phyloP scores from a whole-genome alignment of 2,888 invertebrate genomes.

The Acanthopleura granulata region DNA sequence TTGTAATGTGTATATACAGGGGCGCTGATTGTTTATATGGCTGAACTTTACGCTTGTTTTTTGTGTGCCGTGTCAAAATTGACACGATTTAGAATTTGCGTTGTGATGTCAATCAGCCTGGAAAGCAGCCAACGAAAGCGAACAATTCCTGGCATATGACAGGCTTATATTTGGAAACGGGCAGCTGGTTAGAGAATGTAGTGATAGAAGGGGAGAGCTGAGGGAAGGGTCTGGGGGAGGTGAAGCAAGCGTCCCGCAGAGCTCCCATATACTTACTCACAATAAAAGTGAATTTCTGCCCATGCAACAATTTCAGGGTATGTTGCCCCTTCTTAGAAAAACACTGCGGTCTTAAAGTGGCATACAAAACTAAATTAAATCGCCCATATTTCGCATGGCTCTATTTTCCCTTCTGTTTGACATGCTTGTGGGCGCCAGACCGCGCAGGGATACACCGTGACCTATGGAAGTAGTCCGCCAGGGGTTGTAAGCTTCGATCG shows the following conservation, averaged over 20 bases:
- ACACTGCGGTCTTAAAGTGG: too few relatives aligned
- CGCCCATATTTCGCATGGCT: not conserved
- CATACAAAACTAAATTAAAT: too few relatives aligned
- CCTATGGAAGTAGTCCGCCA: slow-evolving; percentile 1
- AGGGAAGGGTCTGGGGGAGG: too few relatives aligned
- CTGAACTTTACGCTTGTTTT: too few relatives aligned
- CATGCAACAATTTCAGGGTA: too few relatives aligned
- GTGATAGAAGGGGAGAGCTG: too few relatives aligned
- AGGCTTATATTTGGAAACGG: slow-evolving; percentile 9
- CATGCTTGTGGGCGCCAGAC: not conserved
- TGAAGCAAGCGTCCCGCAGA: too few relatives aligned
- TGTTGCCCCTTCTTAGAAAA: too few relatives aligned
- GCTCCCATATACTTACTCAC: too few relatives aligned
- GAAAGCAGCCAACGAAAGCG: not conserved
- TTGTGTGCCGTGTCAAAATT: not conserved
- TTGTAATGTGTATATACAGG: too few relatives aligned
- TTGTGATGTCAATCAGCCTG: not conserved
- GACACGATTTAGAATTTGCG: not conserved
- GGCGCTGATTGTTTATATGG: too few relatives aligned
- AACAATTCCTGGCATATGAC: not conserved
- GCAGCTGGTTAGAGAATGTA: not conserved
- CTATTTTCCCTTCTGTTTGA: not conserved
- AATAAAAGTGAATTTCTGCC: too few relatives aligned
- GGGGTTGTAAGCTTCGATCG: slow-evolving; percentile 7
- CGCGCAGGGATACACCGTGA: slow-evolving; percentile 1